Percentiles rank a stretch among this genome's conserved stretches.
phyloP scores from a whole-genome alignment of 2,797 vertebrate species.

The Merluccius polli region DNA sequence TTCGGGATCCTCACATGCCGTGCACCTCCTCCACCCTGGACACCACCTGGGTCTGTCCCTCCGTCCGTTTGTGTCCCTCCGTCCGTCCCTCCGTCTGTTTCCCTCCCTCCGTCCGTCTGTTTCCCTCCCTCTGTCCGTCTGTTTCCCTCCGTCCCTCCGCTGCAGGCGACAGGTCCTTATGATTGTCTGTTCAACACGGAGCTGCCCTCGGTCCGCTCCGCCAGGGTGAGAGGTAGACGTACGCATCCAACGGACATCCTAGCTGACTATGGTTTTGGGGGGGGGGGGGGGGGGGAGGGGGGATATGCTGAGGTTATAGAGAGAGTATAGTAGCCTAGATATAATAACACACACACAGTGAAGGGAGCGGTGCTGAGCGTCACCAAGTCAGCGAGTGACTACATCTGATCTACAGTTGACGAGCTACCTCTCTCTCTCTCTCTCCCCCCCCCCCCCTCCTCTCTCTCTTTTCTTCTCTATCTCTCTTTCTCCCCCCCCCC shows the following conservation, averaged over 20 bases:
- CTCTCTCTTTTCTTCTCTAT: not conserved
- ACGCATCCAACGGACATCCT: not conserved
- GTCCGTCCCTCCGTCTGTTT: too few species aligned
- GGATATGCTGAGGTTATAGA: not conserved
- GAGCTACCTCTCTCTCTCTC: not conserved
- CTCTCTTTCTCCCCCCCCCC: not conserved
- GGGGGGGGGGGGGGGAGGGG: not conserved
- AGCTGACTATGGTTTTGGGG: not conserved
- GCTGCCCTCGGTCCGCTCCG: not conserved
- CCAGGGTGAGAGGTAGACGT: not conserved
- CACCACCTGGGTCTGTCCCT: not conserved
- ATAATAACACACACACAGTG: not conserved
- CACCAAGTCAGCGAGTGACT: slow-evolving; percentile 17
- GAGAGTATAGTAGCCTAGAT: not conserved
- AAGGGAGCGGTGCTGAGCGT: slow-evolving; percentile 11
- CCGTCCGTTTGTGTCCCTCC: not conserved
- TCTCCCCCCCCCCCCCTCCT: too few species aligned
- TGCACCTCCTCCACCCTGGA: not conserved
- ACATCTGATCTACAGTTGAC: slow-evolving; percentile 2
- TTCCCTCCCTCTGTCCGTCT: not conserved
- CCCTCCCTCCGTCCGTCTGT: not conserved
- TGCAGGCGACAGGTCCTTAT: not conserved
- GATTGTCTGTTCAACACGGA: not conserved
- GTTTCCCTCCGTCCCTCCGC: too few species aligned
- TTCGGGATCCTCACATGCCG: not conserved